Conservation (phyloP, 2,113 vertebrate species). For the Paradoxurus hermaphroditus region DNA sequence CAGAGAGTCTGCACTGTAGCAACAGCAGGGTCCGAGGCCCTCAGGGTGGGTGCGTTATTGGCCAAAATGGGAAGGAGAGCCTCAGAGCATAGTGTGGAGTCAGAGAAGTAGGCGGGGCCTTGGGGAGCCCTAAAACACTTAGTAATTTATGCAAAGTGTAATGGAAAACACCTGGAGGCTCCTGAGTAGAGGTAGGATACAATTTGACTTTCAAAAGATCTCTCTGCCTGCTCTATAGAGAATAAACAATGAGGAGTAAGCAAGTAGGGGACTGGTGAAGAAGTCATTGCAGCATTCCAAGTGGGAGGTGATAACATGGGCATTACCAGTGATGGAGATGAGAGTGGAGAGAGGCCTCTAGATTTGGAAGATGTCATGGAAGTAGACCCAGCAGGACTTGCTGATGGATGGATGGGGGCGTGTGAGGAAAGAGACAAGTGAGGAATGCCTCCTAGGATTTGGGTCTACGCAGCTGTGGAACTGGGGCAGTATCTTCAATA, state of each 20-base stretch:
- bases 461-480: neutral
- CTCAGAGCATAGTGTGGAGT: neutral
- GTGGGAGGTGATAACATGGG: too few species aligned
- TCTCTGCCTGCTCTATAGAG: neutral
- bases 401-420: neutral
- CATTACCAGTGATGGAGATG: too few species aligned
- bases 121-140: neutral
- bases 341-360: neutral
- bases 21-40: neutral
- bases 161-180: neutral
- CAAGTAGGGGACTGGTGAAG: neutral
- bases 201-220: neutral
- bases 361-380: neutral
- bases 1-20: neutral
- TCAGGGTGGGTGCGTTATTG: neutral
- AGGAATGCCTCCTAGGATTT: neutral
- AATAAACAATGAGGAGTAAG: neutral
- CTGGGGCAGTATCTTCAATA: neutral
- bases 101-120: neutral
- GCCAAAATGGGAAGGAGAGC: neutral
- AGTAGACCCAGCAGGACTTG: neutral
- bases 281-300: neutral
- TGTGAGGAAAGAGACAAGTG: neutral
- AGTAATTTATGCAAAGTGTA: neutral
- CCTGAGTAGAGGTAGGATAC: too few species aligned